Evolutionary conservation across 2,888 invertebrate genomes (phyloP), one percentile per base, ranked within the genome.

Genomic region (Cheiracanthium punctorium): DNA sequence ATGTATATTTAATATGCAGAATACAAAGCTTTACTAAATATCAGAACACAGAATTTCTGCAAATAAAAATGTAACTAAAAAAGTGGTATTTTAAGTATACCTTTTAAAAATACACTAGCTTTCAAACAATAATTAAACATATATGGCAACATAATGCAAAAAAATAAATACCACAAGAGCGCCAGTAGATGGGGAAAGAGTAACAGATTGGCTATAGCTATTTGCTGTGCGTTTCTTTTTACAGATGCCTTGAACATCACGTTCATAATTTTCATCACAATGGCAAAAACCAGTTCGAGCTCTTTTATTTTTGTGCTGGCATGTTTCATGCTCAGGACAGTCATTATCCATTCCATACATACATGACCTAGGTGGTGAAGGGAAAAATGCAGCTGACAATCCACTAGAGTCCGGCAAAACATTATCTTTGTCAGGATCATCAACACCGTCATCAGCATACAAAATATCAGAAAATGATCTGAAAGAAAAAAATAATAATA

Each of bases 241-340:
- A 82, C 90, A 91, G 33, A 86, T 80, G n/a, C 89, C 90, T 64
- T 80, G 43, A 14, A 8, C n/a, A 90, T 93, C 94, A 79, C 94
- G 92, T 24, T 91, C 91, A 89, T 93, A 96, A 0, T 95, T 95
- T 0, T 93, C 92, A 29, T 94, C 92, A 91, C 96, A 96, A 90
- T 94, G 94, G 90, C 96, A 97, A 43, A 95, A 92, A 0, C 96
- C 96, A 89, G 94, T 94, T 58, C 94, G 92, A 1, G 94, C 92
- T 90, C 95, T 94, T 0, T 92, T 90, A 77, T 91, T 92, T 14
- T 93, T 91, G 43, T 92, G 92, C 1, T 94, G 92, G 91, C 96
- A 96, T 89, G 95, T 93, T 91, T 96, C 95, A 91, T 95, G 95
- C 30, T 92, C 92, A 0, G 93, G 93, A 90, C 96, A 96, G 73